Evolutionary conservation across 2,113 vertebrate genomes (phyloP), one percentile per base, ranked within the genome.

Genomic region (Sinocyclocheilus grahami): DNA sequence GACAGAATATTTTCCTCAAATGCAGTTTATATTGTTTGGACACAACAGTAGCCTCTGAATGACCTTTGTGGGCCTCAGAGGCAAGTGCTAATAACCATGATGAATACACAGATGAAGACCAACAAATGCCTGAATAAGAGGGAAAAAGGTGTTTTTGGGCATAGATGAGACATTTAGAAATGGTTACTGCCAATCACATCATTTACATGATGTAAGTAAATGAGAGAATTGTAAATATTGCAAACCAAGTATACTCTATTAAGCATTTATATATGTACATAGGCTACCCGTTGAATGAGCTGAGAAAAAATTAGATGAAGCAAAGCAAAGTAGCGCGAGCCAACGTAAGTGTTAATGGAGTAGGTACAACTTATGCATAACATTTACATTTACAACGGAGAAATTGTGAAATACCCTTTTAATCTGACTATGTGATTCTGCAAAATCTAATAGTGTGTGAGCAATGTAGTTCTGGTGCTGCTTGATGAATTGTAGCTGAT

Each of bases 1-100:
- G 16, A 67, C 8, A 39, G 80, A 13, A 48, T 33, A 20, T 75
- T 84, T 83, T 58, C 20, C 67, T 84, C 80, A 67, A 65, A 69
- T 62, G 78, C 37, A 37, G 7, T 51, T 65, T 5, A 81, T 42
- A 33, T 27, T 42, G 71, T 51, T n/a, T 51, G 30, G 69, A 74
- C 13, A 74, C 27, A 74, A 60, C n/a, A n/a, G 9, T n/a, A 60
- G 69, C 33, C 51, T 74, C 51, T 30, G 39, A 27, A 20, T 48
- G 81, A 82, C 65, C 46, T 53, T 53, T 71, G 27, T 53, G 16
- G 24, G 14, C 33, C 78, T 62, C 46, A 16, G 55, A 5, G 37
- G 30, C 39, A 22, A 48, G 62, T n/a, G 48, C 1, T 82, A 24
- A 46, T 27, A 67, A 48, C 39, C 37, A 18, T 22, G n/a, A 51